Evolutionary conservation across 2,113 vertebrate species (phyloP).

Genomic region (Poicephalus meyeri): DNA sequence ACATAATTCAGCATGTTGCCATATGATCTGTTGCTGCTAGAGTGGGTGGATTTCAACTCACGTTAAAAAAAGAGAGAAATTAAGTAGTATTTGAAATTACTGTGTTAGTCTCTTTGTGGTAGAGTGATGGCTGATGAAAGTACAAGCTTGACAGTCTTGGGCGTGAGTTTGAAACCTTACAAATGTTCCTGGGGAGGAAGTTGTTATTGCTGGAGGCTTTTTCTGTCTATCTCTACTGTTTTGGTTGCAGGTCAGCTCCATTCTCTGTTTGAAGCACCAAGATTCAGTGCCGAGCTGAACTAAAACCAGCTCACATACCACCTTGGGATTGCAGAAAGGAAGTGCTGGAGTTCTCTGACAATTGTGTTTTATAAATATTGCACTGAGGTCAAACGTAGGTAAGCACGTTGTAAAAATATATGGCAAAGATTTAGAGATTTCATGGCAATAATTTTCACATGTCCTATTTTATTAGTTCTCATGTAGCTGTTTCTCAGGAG

Average conservation of each 20-base stretch:
- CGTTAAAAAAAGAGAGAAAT: not conserved
- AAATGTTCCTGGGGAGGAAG: not conserved
- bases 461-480: conserved; percentile 45
- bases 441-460: conserved; percentile 29
- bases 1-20: not conserved
- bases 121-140: not conserved
- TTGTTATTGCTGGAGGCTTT: not conserved
- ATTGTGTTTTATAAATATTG: not conserved
- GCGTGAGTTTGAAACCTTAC: not conserved
- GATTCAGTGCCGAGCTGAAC: not conserved
- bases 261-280: not conserved
- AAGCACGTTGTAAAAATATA: conserved; percentile 25
- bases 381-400: not conserved
- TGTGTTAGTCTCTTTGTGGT: not conserved
- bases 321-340: not conserved
- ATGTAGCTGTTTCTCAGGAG: conserved; percentile 12
- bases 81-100: not conserved
- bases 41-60: not conserved
- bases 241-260: not conserved
- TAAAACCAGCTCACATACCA: not conserved
- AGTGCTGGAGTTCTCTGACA: not conserved
- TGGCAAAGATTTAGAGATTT: conserved; percentile 26
- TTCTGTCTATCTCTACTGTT: not conserved
- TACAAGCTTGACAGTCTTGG: not conserved
- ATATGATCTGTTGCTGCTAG: not conserved